These are phyloP conservation scores for Oryzias woworae DNA, from an alignment of 2,113 vertebrate species.

Conservation along the genomic window DNA sequence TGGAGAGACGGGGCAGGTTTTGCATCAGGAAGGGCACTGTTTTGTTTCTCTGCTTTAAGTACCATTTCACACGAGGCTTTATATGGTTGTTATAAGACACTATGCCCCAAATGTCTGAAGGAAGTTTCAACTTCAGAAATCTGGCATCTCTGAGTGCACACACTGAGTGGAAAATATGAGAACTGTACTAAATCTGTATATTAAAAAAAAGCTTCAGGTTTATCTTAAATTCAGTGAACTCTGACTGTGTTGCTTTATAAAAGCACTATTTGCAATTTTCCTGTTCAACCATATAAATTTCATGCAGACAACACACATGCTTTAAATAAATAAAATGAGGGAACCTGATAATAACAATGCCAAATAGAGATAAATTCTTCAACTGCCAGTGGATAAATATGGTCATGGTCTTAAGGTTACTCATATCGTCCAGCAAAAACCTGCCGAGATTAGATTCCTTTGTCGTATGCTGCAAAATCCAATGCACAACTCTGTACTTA, in stretches of 20 bases:
- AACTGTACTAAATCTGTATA: conserved; percentile 2
- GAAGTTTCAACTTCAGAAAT: conserved; percentile 54
- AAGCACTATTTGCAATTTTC: neutral
- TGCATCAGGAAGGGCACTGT: neutral
- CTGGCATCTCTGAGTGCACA: conserved; percentile 26
- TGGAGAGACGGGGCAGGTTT: conserved; percentile 12
- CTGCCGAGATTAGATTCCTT: neutral
- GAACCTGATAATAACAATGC: neutral
- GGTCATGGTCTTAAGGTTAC: neutral
- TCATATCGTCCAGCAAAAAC: neutral
- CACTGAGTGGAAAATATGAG: conserved; percentile 5
- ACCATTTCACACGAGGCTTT: conserved; percentile 50
- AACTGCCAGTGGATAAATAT: conserved; percentile 7
- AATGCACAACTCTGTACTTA: neutral
- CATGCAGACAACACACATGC: conserved; percentile 11
- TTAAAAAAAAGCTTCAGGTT: neutral
- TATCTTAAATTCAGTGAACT: neutral
- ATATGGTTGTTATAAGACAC: conserved; percentile 66
- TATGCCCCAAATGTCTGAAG: conserved; percentile 47
- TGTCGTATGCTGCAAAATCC: conserved; percentile 11
- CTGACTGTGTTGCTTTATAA: neutral
- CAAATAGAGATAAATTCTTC: neutral
- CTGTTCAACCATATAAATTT: conserved; percentile 3
- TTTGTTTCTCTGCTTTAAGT: conserved; percentile 10
- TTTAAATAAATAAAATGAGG: conserved; percentile 26